Conservation (phyloP, 2,797 vertebrate species). For the Crocodylus rhombifer region DNA sequence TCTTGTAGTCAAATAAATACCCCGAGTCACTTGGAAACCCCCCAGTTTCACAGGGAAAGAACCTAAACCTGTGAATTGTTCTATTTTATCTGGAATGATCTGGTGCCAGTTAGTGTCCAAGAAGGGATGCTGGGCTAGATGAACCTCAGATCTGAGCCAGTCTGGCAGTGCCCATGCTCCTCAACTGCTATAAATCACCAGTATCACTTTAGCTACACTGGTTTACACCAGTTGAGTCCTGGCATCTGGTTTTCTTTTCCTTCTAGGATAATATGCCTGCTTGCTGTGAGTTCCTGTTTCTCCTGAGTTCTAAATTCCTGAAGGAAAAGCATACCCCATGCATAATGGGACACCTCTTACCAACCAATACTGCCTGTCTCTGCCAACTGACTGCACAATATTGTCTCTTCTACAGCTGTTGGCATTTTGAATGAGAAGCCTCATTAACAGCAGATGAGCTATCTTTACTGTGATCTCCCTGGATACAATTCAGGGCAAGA, state of each 20-base stretch:
- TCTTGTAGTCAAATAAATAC: too few relatives aligned
- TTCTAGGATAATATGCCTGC: not conserved
- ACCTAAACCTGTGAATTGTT: too few relatives aligned
- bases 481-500: not conserved
- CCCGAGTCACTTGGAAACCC: too few relatives aligned
- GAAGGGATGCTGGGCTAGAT: not conserved
- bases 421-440: not conserved
- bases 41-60: too few relatives aligned
- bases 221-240: not conserved
- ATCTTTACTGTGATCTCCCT: not conserved
- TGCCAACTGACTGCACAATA: too few relatives aligned
- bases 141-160: not conserved
- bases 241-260: not conserved
- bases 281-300: not conserved
- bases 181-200: too few relatives aligned
- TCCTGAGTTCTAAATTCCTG: rapidly evolving
- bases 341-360: not conserved
- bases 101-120: not conserved
- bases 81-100: not conserved
- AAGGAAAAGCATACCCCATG: not conserved
- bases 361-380: not conserved
- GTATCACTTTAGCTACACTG: not conserved
- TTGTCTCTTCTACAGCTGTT: not conserved
- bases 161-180: too few relatives aligned
- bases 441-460: not conserved